Percentiles rank a stretch among this genome's conserved stretches.
phyloP scores from a whole-genome alignment of 1,140 invertebrate genomes.

The Coelopa frigida region DNA sequence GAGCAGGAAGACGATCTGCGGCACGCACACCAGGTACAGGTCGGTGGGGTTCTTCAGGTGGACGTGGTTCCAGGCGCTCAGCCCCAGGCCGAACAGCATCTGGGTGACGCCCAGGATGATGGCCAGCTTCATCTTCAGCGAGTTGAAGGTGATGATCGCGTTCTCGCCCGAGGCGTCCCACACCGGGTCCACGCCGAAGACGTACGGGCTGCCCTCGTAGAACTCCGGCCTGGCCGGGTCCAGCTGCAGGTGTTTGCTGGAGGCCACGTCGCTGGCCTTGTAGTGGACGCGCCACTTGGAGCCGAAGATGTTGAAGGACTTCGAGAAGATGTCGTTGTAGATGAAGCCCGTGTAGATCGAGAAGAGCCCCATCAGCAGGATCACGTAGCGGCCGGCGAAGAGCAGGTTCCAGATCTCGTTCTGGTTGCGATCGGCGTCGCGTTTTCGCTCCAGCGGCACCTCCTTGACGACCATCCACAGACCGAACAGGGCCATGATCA shows the following conservation, averaged over 20 bases:
- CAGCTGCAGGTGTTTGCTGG: constrained; percentile 50
- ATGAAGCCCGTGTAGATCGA: constrained; percentile 95
- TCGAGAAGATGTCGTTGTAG: constrained; percentile 95
- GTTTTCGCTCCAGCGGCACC: constrained; percentile 55
- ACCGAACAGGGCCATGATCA: constrained; percentile 57
- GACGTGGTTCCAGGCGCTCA: constrained; percentile 85
- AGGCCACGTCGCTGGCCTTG: constrained; percentile 47
- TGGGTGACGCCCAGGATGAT: constrained; percentile 92
- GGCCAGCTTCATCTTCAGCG: constrained; percentile 98
- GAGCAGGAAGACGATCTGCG: constrained; percentile 82
- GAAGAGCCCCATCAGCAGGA: constrained; percentile 93
- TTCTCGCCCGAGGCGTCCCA: constrained; percentile 85
- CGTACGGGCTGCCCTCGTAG: constrained; percentile 40
- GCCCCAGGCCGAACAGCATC: constrained; percentile 90
- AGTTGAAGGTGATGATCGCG: constrained; percentile 94
- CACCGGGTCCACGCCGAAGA: constrained; percentile 60
- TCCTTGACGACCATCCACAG: constrained; percentile 61
- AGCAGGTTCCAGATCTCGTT: constrained; percentile 92
- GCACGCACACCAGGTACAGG: constrained; percentile 85
- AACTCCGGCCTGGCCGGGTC: constrained; percentile 70
- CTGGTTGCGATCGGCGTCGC: constrained; percentile 68
- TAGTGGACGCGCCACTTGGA: constrained; percentile 76
- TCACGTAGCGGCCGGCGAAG: constrained; percentile 94
- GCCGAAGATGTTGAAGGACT: constrained; percentile 88
- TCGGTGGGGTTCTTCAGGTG: constrained; percentile 70